Conservation (phyloP, 2,888 invertebrate species). For the Nemapogon koenigi region DNA sequence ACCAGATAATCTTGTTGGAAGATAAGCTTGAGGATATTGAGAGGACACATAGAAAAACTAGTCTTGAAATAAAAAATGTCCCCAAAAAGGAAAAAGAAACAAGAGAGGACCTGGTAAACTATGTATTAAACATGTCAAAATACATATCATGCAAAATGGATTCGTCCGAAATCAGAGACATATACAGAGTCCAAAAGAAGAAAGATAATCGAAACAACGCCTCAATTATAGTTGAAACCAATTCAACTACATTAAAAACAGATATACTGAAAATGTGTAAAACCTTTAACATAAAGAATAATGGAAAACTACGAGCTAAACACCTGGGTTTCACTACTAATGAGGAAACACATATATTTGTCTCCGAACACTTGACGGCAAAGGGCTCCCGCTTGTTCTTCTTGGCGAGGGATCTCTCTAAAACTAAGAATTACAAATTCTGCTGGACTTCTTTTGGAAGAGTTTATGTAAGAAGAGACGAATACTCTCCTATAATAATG, state of each 20-base stretch:
- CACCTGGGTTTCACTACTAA: neutral
- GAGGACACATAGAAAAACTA: conserved; percentile 11
- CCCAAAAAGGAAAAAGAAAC: conserved; percentile 13
- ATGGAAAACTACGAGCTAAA: neutral
- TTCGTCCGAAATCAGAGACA: conserved; percentile 14
- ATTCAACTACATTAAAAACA: neutral
- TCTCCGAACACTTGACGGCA: neutral
- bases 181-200: conserved; percentile 13
- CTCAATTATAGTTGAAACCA: conserved; percentile 6
- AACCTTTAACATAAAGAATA: neutral
- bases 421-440: neutral
- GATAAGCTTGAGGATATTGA: conserved; percentile 15
- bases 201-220: conserved; percentile 10
- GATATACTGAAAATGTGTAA: neutral
- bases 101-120: conserved; percentile 13
- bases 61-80: conserved; percentile 16
- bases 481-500: neutral
- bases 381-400: conserved; percentile 1
- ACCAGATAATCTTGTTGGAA: conserved; percentile 14
- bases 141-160: conserved; percentile 10
- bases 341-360: neutral
- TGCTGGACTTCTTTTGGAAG: conserved; percentile 5
- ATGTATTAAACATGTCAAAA: conserved; percentile 12
- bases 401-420: neutral
- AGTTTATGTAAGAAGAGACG: conserved; percentile 2